Evolutionary conservation across 1,140 invertebrate species (phyloP), one percentile per base, ranked within the genome.

Genomic region (Pteromalus puparum): DNA sequence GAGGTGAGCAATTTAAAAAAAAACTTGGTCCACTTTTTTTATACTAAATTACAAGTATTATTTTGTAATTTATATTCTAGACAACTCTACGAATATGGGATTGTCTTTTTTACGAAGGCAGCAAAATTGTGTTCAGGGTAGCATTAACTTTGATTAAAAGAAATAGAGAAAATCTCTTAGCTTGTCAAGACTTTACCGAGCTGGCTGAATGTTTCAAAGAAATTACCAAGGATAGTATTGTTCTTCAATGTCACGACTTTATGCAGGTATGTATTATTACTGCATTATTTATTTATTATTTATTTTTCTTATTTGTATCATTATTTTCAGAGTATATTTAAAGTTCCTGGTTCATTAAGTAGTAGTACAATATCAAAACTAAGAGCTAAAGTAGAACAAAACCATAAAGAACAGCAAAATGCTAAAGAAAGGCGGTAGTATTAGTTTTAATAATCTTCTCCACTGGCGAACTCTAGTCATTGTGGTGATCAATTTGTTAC

Each of bases 21-120:
- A 48, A 79, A 77, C 38, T 10, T 53, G 42, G n/a, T n/a, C 67
- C 28, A 72, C 77, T 75, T 65, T 53, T 65, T 53, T 79, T 42
- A n/a, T 53, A 24, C 4, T 42, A 24, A 61, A 26, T 77, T 77
- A 67, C 9, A 7, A 42, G 24, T 73, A 74, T 72, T 34, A 10
- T 67, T 73, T 83, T 80, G 9, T 81, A 72, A 68, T 76, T 78
- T 87, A 82, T 92, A 28, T 82, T 90, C n/a, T 90, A 96, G 95
- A 98, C 98, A 42, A 97, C 98, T 53, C 92, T 98, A 3, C 94
- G 98, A 88, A 96, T 99, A 90, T 98, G 98, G 98, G 98, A 99
- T 92, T 98, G 97, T 89, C 93, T 99, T 68, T 98, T 99, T 92
- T 96, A 97, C 87, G 98, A 99, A 93, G 98, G 98, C 28, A 97